Conservation (phyloP, 1,140 invertebrate genomes). For the Sarcophaga bullata region DNA sequence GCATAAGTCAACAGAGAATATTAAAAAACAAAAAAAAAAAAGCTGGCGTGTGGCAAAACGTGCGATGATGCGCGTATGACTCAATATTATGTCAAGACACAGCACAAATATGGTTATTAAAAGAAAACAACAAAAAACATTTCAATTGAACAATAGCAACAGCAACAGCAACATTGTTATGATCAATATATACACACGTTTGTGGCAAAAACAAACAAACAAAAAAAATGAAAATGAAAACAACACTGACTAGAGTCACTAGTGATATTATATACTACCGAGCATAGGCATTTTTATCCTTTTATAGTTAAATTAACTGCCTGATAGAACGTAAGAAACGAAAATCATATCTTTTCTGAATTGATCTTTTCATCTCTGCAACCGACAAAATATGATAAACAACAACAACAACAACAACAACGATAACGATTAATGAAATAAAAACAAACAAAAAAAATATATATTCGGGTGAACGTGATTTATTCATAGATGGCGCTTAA, state of each 20-base stretch:
- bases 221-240: too few relatives aligned
- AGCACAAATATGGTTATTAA: conserved; percentile 16
- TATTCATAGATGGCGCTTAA: conserved; percentile 33
- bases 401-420: background rate
- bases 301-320: conserved; percentile 32
- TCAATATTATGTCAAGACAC: conserved; percentile 12
- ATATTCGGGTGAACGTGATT: conserved; percentile 14
- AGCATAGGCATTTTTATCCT: conserved; percentile 1
- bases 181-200: background rate
- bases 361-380: conserved; percentile 36
- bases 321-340: background rate
- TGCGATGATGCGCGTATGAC: conserved; percentile 25
- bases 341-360: conserved; percentile 20
- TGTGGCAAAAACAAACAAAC: background rate
- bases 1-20: background rate
- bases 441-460: too few relatives aligned
- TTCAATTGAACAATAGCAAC: too few relatives aligned
- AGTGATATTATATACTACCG: background rate
- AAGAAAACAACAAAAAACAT: background rate
- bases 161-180: background rate
- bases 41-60: conserved; percentile 15
- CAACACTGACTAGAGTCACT: too few relatives aligned
- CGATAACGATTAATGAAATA: too few relatives aligned
- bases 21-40: background rate
- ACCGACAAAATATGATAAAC: background rate